phyloP scores from a whole-genome alignment of 2,797 vertebrate genomes.

The Xenops minutus region DNA sequence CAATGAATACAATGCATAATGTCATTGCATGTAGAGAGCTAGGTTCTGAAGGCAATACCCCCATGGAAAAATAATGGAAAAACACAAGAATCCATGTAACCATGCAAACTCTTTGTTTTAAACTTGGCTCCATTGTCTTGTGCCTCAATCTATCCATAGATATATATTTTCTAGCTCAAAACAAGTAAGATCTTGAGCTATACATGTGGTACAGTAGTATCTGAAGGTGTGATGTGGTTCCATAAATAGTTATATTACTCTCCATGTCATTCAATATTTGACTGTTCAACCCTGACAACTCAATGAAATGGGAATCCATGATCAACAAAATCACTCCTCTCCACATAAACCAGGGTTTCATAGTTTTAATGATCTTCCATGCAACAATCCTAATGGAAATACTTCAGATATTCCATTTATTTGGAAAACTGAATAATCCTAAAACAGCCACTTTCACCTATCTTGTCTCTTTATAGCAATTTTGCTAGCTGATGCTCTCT shows the following conservation, averaged over 20 bases:
- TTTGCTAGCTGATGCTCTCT: neutral
- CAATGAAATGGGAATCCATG: neutral
- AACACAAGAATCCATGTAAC: neutral
- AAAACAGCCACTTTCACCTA: neutral
- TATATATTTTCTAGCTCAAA: neutral
- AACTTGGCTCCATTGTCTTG: neutral
- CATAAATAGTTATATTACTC: neutral
- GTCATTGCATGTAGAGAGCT: neutral
- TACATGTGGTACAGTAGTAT: neutral
- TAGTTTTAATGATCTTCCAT: neutral
- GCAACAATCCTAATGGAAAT: neutral
- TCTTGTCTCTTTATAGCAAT: neutral
- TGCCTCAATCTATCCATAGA: neutral
- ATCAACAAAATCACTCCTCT: neutral
- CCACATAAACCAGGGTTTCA: neutral
- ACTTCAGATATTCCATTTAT: neutral
- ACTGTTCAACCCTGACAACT: neutral
- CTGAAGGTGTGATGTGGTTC: neutral
- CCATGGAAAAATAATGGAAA: neutral
- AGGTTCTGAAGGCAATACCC: neutral
- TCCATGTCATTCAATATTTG: neutral
- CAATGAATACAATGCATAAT: neutral
- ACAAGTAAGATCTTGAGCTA: neutral
- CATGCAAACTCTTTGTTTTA: neutral
- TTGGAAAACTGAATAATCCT: neutral